Evolutionary conservation across 2,888 invertebrate species (phyloP).

Genomic region (Rotaria magnacalcarata): DNA sequence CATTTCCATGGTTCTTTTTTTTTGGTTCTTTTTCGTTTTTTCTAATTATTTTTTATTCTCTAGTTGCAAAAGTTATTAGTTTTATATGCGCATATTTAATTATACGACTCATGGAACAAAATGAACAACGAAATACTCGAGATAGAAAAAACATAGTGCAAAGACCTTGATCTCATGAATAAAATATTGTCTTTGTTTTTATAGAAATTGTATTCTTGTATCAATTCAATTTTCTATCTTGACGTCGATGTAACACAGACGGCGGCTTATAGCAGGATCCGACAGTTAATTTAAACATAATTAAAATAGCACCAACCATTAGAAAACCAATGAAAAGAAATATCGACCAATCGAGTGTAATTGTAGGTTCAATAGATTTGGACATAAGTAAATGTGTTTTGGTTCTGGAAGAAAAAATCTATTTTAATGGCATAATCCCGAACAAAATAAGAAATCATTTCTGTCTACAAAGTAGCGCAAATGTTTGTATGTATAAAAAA

Average conservation of each 20-base stretch:
- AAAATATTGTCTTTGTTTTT: not conserved
- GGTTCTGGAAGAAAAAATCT: not conserved
- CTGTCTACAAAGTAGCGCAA: not conserved
- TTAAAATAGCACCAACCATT: not conserved
- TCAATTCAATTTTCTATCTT: not conserved
- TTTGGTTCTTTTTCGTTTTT: not conserved
- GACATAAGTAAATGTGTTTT: not conserved
- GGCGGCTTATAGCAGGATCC: constrained; percentile 1
- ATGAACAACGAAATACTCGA: not conserved
- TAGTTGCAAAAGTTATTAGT: not conserved
- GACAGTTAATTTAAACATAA: not conserved
- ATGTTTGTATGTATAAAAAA: not conserved
- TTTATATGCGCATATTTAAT: not conserved
- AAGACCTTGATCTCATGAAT: not conserved
- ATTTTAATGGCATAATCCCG: not conserved
- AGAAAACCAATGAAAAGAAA: not conserved
- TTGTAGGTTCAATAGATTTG: not conserved
- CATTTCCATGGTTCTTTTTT: not conserved
- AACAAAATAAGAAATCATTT: constrained; percentile 25
- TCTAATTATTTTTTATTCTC: not conserved
- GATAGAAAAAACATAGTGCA: not conserved
- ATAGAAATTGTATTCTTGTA: not conserved
- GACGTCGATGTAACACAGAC: not conserved
- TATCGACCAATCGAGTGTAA: not conserved
- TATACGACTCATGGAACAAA: not conserved